phyloP scores from a whole-genome alignment of 1,140 invertebrate genomes.

The Coptotermes formosanus region DNA sequence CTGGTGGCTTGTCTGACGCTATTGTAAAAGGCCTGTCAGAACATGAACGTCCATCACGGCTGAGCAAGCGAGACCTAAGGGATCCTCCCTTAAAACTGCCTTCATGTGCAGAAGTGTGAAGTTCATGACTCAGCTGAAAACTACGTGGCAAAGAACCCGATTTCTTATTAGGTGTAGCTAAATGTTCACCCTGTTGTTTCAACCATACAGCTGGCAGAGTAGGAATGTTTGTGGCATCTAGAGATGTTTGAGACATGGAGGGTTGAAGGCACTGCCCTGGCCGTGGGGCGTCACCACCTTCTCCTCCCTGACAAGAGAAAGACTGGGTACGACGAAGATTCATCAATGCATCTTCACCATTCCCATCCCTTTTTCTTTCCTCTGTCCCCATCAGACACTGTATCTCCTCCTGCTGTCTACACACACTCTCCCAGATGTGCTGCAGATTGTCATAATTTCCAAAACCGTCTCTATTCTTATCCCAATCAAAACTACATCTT shows the following conservation, averaged over 20 bases:
- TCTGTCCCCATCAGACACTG: not conserved
- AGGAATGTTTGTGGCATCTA: conserved; percentile 40
- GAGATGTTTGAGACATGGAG: conserved; percentile 7
- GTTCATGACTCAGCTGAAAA: conserved; percentile 60
- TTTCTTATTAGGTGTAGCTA: conserved; percentile 56
- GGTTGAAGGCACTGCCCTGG: not conserved
- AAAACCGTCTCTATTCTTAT: not conserved
- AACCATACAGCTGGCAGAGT: conserved; percentile 60
- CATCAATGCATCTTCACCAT: not conserved
- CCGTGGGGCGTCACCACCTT: not conserved
- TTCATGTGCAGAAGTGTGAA: conserved; percentile 42
- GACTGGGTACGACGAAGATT: not conserved
- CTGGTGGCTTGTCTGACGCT: conserved; percentile 62
- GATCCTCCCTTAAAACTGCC: not conserved
- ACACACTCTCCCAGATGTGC: conserved; percentile 49
- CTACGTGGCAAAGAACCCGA: conserved; percentile 75
- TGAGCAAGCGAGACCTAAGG: not conserved
- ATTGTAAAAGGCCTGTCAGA: conserved; percentile 63
- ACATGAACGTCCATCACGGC: conserved; percentile 23
- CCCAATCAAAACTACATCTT: not conserved
- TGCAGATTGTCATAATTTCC: conserved; percentile 53
- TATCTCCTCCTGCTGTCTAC: conserved; percentile 33
- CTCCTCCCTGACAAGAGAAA: conserved; percentile 16
- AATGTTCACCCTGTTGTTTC: conserved; percentile 56
- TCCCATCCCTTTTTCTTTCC: not conserved